Conservation (phyloP, 2,888 invertebrate species). For the Ditula angustiorana region DNA sequence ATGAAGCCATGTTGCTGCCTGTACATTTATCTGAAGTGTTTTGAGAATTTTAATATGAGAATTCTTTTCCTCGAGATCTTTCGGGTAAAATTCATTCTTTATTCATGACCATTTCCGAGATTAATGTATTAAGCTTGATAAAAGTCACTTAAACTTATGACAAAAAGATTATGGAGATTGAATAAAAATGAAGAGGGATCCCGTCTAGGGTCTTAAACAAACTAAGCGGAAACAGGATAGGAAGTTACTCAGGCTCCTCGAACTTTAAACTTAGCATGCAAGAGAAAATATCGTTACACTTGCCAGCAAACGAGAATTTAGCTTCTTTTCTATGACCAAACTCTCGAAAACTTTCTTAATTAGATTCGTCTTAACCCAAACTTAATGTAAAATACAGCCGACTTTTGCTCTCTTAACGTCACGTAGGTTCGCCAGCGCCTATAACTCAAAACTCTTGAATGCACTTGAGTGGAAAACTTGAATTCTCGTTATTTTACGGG, state of each 20-base stretch:
- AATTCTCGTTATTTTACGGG: slow-evolving; percentile 50
- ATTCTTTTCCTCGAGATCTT: slow-evolving; percentile 52
- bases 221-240: slow-evolving; percentile 7
- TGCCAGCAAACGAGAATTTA: slow-evolving; percentile 55
- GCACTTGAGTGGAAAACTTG: slow-evolving; percentile 56
- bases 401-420: slow-evolving; percentile 67
- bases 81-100: slow-evolving; percentile 37
- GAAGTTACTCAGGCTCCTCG: not conserved
- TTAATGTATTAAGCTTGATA: slow-evolving; percentile 27
- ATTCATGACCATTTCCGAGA: slow-evolving; percentile 37
- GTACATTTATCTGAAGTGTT: slow-evolving; percentile 59
- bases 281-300: slow-evolving; percentile 59
- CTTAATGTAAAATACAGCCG: slow-evolving; percentile 70
- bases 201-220: slow-evolving; percentile 17
- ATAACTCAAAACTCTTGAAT: slow-evolving; percentile 60
- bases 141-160: slow-evolving; percentile 29
- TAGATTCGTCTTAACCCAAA: slow-evolving; percentile 71
- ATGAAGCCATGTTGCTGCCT: slow-evolving; percentile 58
- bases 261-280: slow-evolving; percentile 52
- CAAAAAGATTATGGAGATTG: slow-evolving; percentile 17
- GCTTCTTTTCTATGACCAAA: slow-evolving; percentile 70
- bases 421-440: slow-evolving; percentile 61
- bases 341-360: slow-evolving; percentile 69
- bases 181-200: not conserved
- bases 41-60: slow-evolving; percentile 66